Evolutionary conservation across 2,888 invertebrate genomes (phyloP), one percentile per base, ranked within the genome.

Genomic region (Polietes domitor): DNA sequence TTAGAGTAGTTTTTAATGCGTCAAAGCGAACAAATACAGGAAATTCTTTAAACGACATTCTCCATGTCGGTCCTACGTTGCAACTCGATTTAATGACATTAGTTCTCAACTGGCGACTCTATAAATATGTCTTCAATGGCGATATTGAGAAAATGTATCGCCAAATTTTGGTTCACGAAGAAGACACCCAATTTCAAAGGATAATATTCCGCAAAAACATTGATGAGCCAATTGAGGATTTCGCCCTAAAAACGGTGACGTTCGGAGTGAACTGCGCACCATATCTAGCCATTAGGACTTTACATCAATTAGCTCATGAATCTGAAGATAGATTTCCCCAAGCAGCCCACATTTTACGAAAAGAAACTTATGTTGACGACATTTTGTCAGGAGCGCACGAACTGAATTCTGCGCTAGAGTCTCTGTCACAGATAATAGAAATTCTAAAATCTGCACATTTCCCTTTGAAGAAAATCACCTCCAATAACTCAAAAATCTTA

Each of bases 211-310:
- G 63, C 2, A 24, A 9, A n/a, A 21, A 32, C 21, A 17, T 19
- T 9, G 17, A 32, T 1, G 3, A 2, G 1, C 58, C 58, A 2
- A 41, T 73, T 15, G 17, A 58, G 37, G 75, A 76, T 28, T 76
- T 15, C 17, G 61, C 43, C 1, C 24, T 74, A 24, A 50, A 50
- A 5, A 77, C 77, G 0, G 71, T 77, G 7, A 61, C 71, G 0
- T 77, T 77, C 12, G 70, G 77, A 7, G 70, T 70, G 4, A 77
- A 77, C 17, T 58, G 77, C 21, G 77, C 77, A 10, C 77, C 55
- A 1, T 77, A 55, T 26, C 17, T 77, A 21, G 77, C 77, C 9
- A 77, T 77, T 17, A 37, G 79, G 12, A 80, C 68, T 4, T 9
- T 80, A 1, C 43, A 32, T 1, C 19, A 80, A 50, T 37, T 74